Base-by-base conservation (phyloP, 2,888 invertebrate genomes). In the Eristalis intricaria region DNA sequence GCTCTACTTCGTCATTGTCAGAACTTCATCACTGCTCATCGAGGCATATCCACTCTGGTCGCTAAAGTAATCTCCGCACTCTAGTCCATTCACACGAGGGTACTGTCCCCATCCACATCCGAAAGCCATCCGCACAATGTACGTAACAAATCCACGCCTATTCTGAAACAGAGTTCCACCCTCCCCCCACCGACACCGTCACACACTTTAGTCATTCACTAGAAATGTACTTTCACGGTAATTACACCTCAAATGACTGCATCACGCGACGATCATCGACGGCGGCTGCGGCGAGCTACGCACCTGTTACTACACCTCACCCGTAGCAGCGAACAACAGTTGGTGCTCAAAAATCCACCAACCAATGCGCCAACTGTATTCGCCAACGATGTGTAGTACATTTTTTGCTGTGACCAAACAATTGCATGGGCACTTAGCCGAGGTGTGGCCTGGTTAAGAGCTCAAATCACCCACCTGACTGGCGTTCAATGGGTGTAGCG, bases 381-480 rank as follows among this genome's bases (percentile, higher is more conserved):
- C 15, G 73, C 56, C 56, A 73, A 68, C 83, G 68, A 83, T 68
- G 78, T 83, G 78, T 61, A 74, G 56, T 77, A 71, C 38, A 71
- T 38, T 77, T 77, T 70, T 71, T 63, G 23, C 26, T 73, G 61
- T 56, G 40, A 32, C 73, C 38, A 11, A 84, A 84, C 58, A 79
- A 84, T 79, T 69, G 29, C 69, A 69, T 63, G 68, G 69, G 69
- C 74, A 84, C 73, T 84, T 84, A 84, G 64, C 5, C 35, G 35
- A 78, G 79, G 74, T 74, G 84, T 79, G 79, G 60, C 74, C 79
- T 69, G 68, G 73, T 84, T 84, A 64, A 64, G 61, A 26, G 61
- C 63, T 26, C 15, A 58, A 78, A 78, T 79, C 83, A 78, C 64
- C 79, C 74, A 79, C 78, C 69, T 74, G 64, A 73, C 63, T 78